Base-by-base conservation (phyloP, 2,113 vertebrate species). In the Ageneiosus marmoratus region DNA sequence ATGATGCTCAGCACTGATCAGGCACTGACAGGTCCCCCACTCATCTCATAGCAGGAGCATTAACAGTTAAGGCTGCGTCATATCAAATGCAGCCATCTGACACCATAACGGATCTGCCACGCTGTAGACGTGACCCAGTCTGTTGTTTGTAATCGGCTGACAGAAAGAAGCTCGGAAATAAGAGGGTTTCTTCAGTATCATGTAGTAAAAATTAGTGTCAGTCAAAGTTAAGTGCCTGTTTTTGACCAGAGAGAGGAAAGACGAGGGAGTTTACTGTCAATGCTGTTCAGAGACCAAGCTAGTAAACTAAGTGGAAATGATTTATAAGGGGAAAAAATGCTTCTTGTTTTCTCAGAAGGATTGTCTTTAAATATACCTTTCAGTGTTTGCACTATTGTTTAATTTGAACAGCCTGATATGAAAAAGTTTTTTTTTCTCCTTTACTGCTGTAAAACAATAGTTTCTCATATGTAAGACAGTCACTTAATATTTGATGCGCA, bases 181-280 rank as follows among this genome's bases (percentile, higher is more conserved):
- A 95, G 95, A 93, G 92, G 95, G 92, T 95, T 97, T 95, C 95
- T 90, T 93, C 94, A 92, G 94, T 93, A 96, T 95, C 95, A 94
- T 97, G 96, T 96, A 95, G 95, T 82, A 95, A 95, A 96, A 97
- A 97, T 97, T 96, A 97, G 95, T 97, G 96, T 98, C 97, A 97
- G 94, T 99, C 97, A 98, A 97, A 99, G 95, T 96, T 97, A 96
- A 91, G 94, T 94, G 90, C 90, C 90, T 92, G 89, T 94, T 76
- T 83, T 29, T 20, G 56, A 84, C 44, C 13, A 51, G 74, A 60
- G 32, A 62, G 74, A 50, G n/a, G 67, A 56, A 50, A 34, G 95
- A 88, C 79, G 89, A 89, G 89, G 15, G 90, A 90, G 90, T 88
- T 90, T 86, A 7, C 41, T 90, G 91, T 85, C 90, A 89, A 11